phyloP scores from a whole-genome alignment of 2,888 invertebrate species.

The Leptinotarsa juncta region DNA sequence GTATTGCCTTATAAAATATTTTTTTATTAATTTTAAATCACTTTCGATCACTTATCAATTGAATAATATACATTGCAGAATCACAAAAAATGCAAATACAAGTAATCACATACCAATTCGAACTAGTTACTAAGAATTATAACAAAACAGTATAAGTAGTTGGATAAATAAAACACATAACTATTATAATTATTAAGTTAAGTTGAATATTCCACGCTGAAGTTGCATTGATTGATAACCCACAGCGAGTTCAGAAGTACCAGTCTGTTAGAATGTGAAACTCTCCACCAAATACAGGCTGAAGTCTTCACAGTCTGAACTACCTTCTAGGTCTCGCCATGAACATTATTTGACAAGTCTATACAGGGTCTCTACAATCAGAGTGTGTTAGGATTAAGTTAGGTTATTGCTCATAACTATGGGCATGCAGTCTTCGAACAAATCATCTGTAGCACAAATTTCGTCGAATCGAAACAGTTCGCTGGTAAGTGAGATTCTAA shows the following conservation, averaged over 20 bases:
- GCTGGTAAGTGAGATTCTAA: slow-evolving; percentile 35
- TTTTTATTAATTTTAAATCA: slow-evolving; percentile 49
- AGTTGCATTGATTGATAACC: slow-evolving; percentile 36
- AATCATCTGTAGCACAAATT: slow-evolving; percentile 40
- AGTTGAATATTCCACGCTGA: slow-evolving; percentile 14
- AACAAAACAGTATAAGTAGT: slow-evolving; percentile 35
- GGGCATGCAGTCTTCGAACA: slow-evolving; percentile 37
- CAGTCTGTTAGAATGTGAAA: slow-evolving; percentile 2
- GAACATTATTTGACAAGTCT: slow-evolving; percentile 9
- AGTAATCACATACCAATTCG: slow-evolving; percentile 39
- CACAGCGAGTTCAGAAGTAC: slow-evolving; percentile 11
- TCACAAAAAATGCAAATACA: slow-evolving; percentile 42
- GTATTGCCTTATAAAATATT: slow-evolving; percentile 47
- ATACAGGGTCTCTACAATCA: slow-evolving; percentile 36
- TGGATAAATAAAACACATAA: slow-evolving; percentile 40
- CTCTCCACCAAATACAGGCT: neutral
- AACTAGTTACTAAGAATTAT: slow-evolving; percentile 35
- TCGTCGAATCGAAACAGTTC: slow-evolving; percentile 26
- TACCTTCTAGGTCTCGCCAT: neutral
- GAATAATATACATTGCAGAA: slow-evolving; percentile 39
- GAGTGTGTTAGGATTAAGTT: slow-evolving; percentile 30
- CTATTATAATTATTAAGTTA: slow-evolving; percentile 23
- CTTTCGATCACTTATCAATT: slow-evolving; percentile 47
- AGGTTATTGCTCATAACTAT: slow-evolving; percentile 32
- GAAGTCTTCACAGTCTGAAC: too few relatives aligned